Percentiles rank a stretch among this genome's conserved stretches.
phyloP scores from a whole-genome alignment of 1,140 invertebrate genomes.

The Chironomus tepperi region DNA sequence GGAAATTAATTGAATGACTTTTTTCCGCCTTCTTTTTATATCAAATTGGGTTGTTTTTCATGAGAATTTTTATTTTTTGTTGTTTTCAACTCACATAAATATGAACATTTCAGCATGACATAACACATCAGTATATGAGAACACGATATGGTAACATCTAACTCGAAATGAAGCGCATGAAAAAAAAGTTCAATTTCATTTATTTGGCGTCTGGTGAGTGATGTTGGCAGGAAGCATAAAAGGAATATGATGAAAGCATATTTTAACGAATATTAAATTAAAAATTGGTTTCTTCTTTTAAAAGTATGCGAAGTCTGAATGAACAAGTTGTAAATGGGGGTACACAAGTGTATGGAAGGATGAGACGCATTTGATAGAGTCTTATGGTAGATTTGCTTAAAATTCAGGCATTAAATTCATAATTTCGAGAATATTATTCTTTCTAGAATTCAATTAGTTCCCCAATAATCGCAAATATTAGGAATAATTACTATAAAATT shows the following conservation, averaged over 20 bases:
- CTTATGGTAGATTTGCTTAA: no score
- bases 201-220: neutral
- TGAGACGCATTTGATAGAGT: no score
- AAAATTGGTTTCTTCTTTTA: neutral
- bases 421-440: no score
- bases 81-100: neutral
- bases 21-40: neutral
- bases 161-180: neutral
- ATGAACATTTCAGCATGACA: neutral
- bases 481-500: no score
- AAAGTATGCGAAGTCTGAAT: neutral
- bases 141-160: no score
- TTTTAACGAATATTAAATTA: conserved; percentile 21
- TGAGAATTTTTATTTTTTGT: neutral
- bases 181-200: neutral
- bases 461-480: no score
- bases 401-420: no score
- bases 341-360: no score
- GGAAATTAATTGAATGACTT: neutral
- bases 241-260: conserved; percentile 17
- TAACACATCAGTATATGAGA: neutral
- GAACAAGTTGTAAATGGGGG: no score
- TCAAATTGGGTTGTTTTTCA: neutral
- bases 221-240: neutral
- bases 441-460: no score